A percentile compares a stretch with the other conserved stretches of the same genome.
Conservation (phyloP, 2,113 vertebrate species). For the Nerophis ophidion region DNA sequence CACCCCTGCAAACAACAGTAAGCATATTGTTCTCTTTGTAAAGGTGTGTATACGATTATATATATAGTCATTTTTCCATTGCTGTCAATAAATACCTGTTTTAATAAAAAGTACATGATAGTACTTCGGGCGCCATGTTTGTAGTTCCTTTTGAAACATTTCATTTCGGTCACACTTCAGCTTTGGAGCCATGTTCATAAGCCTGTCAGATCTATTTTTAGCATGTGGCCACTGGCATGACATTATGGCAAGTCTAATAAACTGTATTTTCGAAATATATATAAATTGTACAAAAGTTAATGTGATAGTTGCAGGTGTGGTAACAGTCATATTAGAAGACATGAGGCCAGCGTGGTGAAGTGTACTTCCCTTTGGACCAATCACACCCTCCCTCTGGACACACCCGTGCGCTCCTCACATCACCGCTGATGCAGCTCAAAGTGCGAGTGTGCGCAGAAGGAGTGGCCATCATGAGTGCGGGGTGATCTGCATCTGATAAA, state of each 20-base stretch:
- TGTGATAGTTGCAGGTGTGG: conserved; percentile 50
- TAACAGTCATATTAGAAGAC: conserved; percentile 68
- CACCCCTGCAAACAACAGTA: too few species aligned
- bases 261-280: conserved; percentile 73
- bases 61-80: too few species aligned
- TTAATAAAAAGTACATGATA: neutral
- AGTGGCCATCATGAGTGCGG: conserved; percentile 74
- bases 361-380: conserved; percentile 40
- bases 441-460: conserved; percentile 14
- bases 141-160: neutral
- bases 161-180: neutral
- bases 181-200: conserved; percentile 14
- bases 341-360: conserved; percentile 31
- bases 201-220: conserved; percentile 1
- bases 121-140: neutral
- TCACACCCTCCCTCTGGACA: conserved; percentile 20
- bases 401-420: conserved; percentile 1
- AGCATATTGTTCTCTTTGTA: neutral
- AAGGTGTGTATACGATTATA: neutral
- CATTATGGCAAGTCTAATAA: conserved; percentile 34
- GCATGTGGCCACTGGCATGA: conserved; percentile 16
- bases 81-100: neutral
- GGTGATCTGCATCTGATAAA: conserved; percentile 88
- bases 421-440: conserved; percentile 5
- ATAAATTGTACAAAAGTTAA: conserved; percentile 68